Evolutionary conservation across 2,888 invertebrate species (phyloP), one percentile per base, ranked within the genome.

Genomic region (Cybosia mesomella): DNA sequence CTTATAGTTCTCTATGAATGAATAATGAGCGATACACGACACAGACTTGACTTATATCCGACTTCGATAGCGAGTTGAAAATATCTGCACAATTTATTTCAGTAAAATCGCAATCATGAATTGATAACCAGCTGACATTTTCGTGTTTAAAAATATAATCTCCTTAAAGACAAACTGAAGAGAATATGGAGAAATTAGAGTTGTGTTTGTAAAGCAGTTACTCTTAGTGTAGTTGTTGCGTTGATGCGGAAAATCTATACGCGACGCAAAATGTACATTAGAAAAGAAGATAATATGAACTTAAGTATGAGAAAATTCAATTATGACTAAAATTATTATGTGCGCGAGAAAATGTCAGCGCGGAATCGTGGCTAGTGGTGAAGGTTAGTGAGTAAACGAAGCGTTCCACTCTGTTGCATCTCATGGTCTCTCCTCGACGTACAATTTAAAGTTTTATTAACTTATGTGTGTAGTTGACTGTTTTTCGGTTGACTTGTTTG

Each of bases 401-500:
- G 36, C 63, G 54, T 63, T 55, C 28, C 58, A 58, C 58, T 58
- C 28, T 18, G 11, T 3, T 28, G 49, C n/a, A 49, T 10, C 63
- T 15, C 63, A n/a, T 18, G 54, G 54, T 63, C 28, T 62, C 62
- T 10, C 22, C 28, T 18, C n/a, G 21, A 36, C 36, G 55, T 55
- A 55, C 28, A 34, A 53, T 54, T 62, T 53, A 55, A 58, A 28
- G 11, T 24, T 32, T 34, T n/a, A n/a, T n/a, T 34, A 58, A 2
- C 58, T 18, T 28, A 9, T 32, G 18, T n/a, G 32, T 32, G 9
- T n/a, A 28, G 32, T 58, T 10, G 28, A 34, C 58, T 58, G 58
- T 24, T 58, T 34, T 28, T 34, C 58, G 58, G 58, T 58, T 58
- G 58, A 58, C 34, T 58, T 58, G 58, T 18, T n/a, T 32, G 32